Evolutionary conservation across 2,797 vertebrate genomes (phyloP).

Genomic region (Toxotes lorentzi): DNA sequence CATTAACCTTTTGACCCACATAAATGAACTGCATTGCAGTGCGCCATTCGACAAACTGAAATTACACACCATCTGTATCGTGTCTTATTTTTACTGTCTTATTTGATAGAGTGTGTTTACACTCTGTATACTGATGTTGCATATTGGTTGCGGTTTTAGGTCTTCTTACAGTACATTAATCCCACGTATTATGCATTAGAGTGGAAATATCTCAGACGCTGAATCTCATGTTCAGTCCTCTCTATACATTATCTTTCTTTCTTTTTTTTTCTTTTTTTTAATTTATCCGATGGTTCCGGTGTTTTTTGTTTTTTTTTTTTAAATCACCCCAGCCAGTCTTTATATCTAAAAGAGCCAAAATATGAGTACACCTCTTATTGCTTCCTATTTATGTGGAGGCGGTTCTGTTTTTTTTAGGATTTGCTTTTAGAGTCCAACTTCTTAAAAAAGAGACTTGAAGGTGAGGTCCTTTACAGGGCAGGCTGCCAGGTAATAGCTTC

Average conservation of each 20-base stretch:
- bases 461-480: conserved; percentile 53
- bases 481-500: conserved; percentile 67
- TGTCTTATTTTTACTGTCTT: conserved; percentile 39
- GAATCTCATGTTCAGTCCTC: neutral
- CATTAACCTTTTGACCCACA: conserved; percentile 71
- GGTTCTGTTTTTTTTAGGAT: conserved; percentile 22
- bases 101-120: conserved; percentile 46
- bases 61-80: conserved; percentile 34
- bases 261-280: neutral
- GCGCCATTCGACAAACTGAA: conserved; percentile 26
- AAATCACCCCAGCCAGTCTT: conserved; percentile 35
- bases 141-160: conserved; percentile 7
- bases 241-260: neutral
- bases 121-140: neutral
- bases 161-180: conserved; percentile 12
- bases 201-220: neutral
- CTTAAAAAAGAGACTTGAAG: conserved; percentile 47
- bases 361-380: conserved; percentile 24
- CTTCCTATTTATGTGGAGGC: conserved; percentile 27
- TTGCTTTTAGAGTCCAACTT: conserved; percentile 51
- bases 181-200: neutral
- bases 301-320: neutral
- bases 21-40: conserved; percentile 53
- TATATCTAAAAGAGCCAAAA: conserved; percentile 41
- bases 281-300: neutral